Base-by-base conservation (phyloP, 2,888 invertebrate species). In the Xanthorhoe spadicearia region DNA sequence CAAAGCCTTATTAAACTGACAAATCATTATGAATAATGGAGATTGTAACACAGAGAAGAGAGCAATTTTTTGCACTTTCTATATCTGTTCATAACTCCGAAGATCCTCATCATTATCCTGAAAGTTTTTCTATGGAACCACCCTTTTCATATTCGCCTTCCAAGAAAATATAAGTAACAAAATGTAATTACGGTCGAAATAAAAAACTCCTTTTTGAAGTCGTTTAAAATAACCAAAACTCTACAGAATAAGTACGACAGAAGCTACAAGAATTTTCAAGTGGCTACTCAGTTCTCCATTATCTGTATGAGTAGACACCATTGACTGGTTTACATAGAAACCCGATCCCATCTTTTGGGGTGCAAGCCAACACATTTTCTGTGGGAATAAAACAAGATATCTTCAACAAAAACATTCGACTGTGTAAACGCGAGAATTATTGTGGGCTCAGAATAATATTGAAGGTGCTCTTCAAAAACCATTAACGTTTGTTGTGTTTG, bases 381-480 rank as follows among this genome's bases (percentile, higher is more conserved):
- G 78, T 83, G 84, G 80, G 82, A 85, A 86, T 80, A 83, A 83
- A 83, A 79, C 74, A 83, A 80, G 78, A 75, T 76, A 77, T 77
- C 74, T 74, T 81, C 74, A 84, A 90, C 82, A 88, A 90, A 87
- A 91, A 87, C 85, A 90, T 79, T 79, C 78, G 78, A 76, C 84
- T 86, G 80, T 80, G 86, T 83, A 85, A 87, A 85, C 86, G 87
- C 86, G 88, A 89, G 90, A 89, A 89, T 85, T 83, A 86, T 89
- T 90, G 86, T 90, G 85, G 79, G 83, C 85, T 86, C 87, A 81
- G 88, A 90, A 92, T 88, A 93, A 92, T 92, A 92, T 93, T 93
- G 86, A 76, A 78, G 73, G 80, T 84, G 85, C 90, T 87, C 90
- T 91, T 77, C 77, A 89, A 88, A 90, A 89, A 84, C 89, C 89